Evolutionary conservation across 2,797 vertebrate species (phyloP).

Genomic region (Chelon auratus): DNA sequence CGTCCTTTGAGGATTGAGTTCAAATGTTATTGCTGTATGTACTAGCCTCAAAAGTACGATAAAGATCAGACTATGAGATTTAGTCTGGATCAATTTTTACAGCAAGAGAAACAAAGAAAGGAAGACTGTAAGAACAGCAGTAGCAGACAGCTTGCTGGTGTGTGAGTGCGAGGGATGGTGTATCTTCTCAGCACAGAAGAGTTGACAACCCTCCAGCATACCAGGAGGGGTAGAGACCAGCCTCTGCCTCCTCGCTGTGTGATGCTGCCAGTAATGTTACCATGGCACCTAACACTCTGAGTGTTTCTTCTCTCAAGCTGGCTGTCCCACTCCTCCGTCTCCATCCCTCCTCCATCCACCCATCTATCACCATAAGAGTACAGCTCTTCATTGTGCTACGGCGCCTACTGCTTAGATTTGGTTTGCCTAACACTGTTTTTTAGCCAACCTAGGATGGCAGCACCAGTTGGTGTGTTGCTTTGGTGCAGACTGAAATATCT

Average conservation of each 20-base stretch:
- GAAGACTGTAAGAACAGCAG: slow-evolving; percentile 35
- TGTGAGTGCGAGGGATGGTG: slow-evolving; percentile 45
- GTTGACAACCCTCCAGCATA: slow-evolving; percentile 66
- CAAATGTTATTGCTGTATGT: not conserved
- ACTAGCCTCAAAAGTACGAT: not conserved
- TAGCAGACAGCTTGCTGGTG: slow-evolving; percentile 42
- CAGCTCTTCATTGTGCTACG: slow-evolving; percentile 21
- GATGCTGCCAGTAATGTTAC: slow-evolving; percentile 73
- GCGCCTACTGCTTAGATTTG: slow-evolving; percentile 12
- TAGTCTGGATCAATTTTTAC: not conserved
- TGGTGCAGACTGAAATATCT: not conserved
- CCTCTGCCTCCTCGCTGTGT: slow-evolving; percentile 54
- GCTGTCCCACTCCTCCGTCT: slow-evolving; percentile 22
- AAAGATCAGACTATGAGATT: not conserved
- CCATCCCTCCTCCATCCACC: slow-evolving; percentile 45
- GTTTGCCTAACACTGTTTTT: not conserved
- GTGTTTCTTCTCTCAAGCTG: slow-evolving; percentile 52
- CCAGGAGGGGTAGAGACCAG: slow-evolving; percentile 68
- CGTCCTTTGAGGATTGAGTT: no score
- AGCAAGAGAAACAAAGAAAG: slow-evolving; percentile 1
- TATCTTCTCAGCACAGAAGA: slow-evolving; percentile 63
- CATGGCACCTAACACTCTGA: slow-evolving; percentile 70
- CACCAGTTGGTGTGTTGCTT: not conserved
- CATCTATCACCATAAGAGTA: slow-evolving; percentile 40
- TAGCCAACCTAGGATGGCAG: not conserved